A percentile compares a stretch with the other conserved stretches of the same genome.
phyloP scores from a whole-genome alignment of 2,797 vertebrate species.

The Cirrhinus mrigala region DNA sequence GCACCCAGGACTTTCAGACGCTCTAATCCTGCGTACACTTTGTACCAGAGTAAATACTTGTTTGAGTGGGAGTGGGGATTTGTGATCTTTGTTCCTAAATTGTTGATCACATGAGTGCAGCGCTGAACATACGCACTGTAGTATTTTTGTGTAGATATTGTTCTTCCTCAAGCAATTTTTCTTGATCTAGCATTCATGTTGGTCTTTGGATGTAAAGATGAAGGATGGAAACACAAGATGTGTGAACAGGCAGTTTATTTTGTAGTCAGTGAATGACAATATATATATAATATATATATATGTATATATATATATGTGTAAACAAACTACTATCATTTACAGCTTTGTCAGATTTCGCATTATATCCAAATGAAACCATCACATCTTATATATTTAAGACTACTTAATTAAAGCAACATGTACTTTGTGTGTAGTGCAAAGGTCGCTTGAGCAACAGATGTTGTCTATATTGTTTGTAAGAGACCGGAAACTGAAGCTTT shows the following conservation, averaged over 20 bases:
- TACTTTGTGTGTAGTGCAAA: neutral
- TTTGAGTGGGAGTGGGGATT: neutral
- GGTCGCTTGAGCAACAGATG: neutral
- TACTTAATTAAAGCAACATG: neutral
- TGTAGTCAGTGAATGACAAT: neutral
- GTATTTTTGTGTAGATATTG: neutral
- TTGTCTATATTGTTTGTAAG: conserved; percentile 59
- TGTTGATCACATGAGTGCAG: neutral
- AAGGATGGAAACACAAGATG: neutral
- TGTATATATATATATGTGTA: neutral
- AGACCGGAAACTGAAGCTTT: conserved; percentile 69
- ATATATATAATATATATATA: neutral
- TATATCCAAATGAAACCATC: neutral
- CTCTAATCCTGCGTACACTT: neutral
- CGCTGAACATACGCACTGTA: neutral
- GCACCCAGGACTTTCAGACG: neutral
- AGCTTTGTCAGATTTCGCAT: neutral
- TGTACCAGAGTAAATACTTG: neutral
- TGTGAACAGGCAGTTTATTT: neutral
- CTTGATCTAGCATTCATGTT: neutral
- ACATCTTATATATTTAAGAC: conserved; percentile 2
- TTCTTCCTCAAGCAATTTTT: neutral
- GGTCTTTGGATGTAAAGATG: neutral
- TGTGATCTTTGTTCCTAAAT: conserved; percentile 9
- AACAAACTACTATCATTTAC: neutral